Conservation (phyloP, 2,797 vertebrate species). For the Triplophysa bombifrons region DNA sequence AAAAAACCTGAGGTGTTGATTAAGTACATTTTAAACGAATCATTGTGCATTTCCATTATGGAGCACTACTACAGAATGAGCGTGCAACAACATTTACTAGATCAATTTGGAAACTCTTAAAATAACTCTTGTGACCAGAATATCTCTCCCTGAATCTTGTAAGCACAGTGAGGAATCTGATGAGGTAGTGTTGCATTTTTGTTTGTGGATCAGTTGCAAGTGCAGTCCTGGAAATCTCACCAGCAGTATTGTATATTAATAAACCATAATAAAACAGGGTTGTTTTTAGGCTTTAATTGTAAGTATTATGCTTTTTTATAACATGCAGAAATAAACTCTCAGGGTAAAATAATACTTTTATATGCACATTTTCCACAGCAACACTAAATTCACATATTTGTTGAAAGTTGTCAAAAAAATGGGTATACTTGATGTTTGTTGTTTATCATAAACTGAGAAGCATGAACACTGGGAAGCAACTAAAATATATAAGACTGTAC, state of each 20-base stretch:
- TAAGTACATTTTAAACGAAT: not conserved
- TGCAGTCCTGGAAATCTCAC: constrained; percentile 65
- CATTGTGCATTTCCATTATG: not conserved
- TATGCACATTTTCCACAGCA: not conserved
- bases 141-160: constrained; percentile 57
- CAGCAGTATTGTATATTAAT: constrained; percentile 50
- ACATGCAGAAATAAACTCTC: not conserved
- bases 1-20: not conserved
- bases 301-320: no score
- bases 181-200: constrained; percentile 77
- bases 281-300: not conserved
- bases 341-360: not conserved
- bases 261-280: not conserved
- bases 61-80: constrained; percentile 17
- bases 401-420: not conserved
- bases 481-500: not conserved
- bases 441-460: constrained; percentile 16
- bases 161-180: constrained; percentile 75
- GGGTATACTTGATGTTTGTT: not conserved
- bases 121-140: constrained; percentile 49
- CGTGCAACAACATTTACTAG: constrained; percentile 20
- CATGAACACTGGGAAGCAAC: constrained; percentile 4
- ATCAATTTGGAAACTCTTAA: constrained; percentile 36
- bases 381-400: not conserved
- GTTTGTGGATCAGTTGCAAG: constrained; percentile 66